These are phyloP conservation scores for Hermaeophaga mercurialis DNA, from an alignment of 2,888 invertebrate species.

Conservation along the genomic window DNA sequence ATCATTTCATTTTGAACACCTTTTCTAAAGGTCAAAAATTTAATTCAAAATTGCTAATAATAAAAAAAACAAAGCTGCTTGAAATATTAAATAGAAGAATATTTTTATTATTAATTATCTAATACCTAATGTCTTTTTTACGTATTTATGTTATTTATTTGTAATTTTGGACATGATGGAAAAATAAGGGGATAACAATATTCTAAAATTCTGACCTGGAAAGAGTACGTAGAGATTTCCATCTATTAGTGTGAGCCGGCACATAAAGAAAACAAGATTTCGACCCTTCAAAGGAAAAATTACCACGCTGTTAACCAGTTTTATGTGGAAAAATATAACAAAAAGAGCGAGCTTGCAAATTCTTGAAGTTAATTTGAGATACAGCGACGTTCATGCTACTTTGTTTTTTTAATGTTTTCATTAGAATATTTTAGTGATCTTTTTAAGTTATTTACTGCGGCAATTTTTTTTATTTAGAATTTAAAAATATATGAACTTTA, in stretches of 20 bases:
- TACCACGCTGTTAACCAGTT: slow-evolving; percentile 17
- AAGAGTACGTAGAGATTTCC: slow-evolving; percentile 4
- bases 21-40: no score
- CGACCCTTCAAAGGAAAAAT: slow-evolving; percentile 9
- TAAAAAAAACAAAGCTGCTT: no score
- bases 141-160: no score
- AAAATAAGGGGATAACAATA: no score
- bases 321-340: slow-evolving; percentile 10
- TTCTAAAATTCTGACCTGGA: background rate
- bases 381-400: background rate
- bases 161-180: no score
- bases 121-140: no score
- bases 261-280: slow-evolving; percentile 18
- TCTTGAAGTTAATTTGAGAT: slow-evolving; percentile 14
- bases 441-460: background rate
- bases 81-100: no score
- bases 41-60: no score
- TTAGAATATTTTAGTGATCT: background rate
- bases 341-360: slow-evolving; percentile 6
- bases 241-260: slow-evolving; percentile 1
- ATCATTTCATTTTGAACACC: no score
- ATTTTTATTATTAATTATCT: no score
- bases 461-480: no score
- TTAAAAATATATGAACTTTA: no score
- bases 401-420: slow-evolving; percentile 1